Conservation (phyloP, 2,888 invertebrate genomes). For the Ormia ochracea region DNA sequence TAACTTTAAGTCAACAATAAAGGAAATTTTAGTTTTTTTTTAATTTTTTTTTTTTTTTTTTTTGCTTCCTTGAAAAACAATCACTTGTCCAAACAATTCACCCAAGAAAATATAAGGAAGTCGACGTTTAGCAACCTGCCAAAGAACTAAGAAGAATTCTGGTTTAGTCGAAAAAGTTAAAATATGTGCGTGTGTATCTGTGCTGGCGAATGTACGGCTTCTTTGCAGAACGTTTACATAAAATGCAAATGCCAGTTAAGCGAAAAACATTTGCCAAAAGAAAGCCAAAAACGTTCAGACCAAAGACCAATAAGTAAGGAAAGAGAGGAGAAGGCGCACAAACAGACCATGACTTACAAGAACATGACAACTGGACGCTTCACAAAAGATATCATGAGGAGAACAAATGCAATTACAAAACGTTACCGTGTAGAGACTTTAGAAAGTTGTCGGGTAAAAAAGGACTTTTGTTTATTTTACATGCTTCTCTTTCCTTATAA, state of each 20-base stretch:
- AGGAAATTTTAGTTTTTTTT: not conserved
- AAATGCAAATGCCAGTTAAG: constrained; percentile 56
- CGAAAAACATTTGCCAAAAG: not conserved
- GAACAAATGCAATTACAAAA: constrained; percentile 7
- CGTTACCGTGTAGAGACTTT: constrained; percentile 7
- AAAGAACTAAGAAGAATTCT: constrained; percentile 3
- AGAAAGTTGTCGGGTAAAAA: not conserved
- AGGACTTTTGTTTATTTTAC: constrained; percentile 43
- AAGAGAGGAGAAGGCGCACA: not conserved
- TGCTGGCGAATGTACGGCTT: not conserved
- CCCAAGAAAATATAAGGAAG: constrained; percentile 41
- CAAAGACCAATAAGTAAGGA: not conserved
- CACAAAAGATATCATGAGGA: not conserved
- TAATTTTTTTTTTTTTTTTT: no score
- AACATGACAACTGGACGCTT: constrained; percentile 47
- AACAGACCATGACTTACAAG: constrained; percentile 9
- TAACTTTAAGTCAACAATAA: constrained; percentile 10
- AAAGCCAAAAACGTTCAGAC: constrained; percentile 28
- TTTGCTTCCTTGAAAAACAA: constrained; percentile 14
- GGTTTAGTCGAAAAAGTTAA: not conserved
- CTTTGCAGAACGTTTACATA: constrained; percentile 31
- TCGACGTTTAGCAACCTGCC: constrained; percentile 39
- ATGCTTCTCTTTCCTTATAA: constrained; percentile 28
- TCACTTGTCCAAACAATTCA: constrained; percentile 54
- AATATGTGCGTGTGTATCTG: no score